Evolutionary conservation across 1,140 invertebrate genomes (phyloP), one percentile per base, ranked within the genome.

Genomic region (Lordiphosa mommai): DNA sequence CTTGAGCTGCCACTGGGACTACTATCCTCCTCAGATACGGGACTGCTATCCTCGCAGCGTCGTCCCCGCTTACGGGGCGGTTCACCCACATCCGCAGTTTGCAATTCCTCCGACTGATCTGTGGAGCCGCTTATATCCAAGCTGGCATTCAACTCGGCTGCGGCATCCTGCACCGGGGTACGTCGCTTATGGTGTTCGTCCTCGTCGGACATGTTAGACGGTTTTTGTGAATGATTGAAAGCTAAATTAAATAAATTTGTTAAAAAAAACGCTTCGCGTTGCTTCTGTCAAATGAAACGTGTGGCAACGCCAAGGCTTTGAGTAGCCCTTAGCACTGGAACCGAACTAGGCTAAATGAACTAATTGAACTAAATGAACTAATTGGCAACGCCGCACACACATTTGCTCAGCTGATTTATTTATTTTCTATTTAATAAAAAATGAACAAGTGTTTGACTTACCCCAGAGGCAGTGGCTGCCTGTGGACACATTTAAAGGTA

Each of bases 101-200:
- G 60, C 29, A 27, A 9, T 27, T 64, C 48, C 1, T 34, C 49
- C 3, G 59, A 65, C 16, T 65, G 40, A 16, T 55, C 68, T 2
- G 60, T 64, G 4, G 73, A 79, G 7, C 58, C 63, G 30, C 73
- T 77, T 1, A 77, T 41, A 33, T 72, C 68, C 0, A 72, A 36
- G 4, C 43, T 79, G 9, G 58, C 48, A 48, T 33, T 77, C 4
- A 77, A 17, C 4, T 64, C 63, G 1, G 68, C 49, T 4, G 63
- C 40, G 5, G 53, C 50, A 56, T 72, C 68, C 3, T 60, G 38
- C 2, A 51, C 67, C 16, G 73, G 68, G n/a, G 73, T 68, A n/a
- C 43, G 63, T 4, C 33, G 23, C 34, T n/a, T 38, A 2, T 36
- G 16, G 7, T 61, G 38, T 43, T 32, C 49, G 10, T 58, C 49